phyloP scores from a whole-genome alignment of 2,888 invertebrate species.

The Lacanobia wlatinum region DNA sequence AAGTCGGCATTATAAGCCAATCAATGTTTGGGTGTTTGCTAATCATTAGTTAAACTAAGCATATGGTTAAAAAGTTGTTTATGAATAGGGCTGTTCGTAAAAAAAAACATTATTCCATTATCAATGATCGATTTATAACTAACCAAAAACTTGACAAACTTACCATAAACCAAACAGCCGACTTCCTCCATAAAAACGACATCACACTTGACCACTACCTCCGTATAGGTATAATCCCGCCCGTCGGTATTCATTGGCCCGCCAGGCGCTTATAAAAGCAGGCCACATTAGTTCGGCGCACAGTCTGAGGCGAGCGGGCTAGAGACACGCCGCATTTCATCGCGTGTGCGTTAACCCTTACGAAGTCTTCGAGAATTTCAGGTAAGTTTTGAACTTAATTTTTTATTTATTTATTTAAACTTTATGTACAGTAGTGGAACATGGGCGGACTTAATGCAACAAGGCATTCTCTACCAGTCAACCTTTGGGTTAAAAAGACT shows the following conservation, averaged over 20 bases:
- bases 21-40: no score
- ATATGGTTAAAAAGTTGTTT: no score
- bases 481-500: no score
- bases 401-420: no score
- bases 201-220: slow-evolving; percentile 48
- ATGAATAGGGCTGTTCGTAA: no score
- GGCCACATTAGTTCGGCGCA: slow-evolving; percentile 25
- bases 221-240: slow-evolving; percentile 37
- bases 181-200: neutral
- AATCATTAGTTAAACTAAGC: no score
- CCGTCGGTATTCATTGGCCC: slow-evolving; percentile 63
- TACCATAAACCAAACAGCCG: neutral
- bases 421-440: no score
- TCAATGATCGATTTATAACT: neutral
- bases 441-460: no score
- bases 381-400: slow-evolving; percentile 59
- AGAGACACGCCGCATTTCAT: slow-evolving; percentile 50
- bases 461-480: no score
- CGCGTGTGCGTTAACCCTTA: slow-evolving; percentile 57
- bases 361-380: slow-evolving; percentile 48
- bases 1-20: no score
- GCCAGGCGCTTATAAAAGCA: slow-evolving; percentile 60
- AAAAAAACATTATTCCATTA: neutral
- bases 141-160: neutral
- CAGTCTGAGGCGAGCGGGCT: slow-evolving; percentile 60